Evolutionary conservation across 1,140 invertebrate genomes (phyloP), one percentile per base, ranked within the genome.

Genomic region (Manduca sexta): DNA sequence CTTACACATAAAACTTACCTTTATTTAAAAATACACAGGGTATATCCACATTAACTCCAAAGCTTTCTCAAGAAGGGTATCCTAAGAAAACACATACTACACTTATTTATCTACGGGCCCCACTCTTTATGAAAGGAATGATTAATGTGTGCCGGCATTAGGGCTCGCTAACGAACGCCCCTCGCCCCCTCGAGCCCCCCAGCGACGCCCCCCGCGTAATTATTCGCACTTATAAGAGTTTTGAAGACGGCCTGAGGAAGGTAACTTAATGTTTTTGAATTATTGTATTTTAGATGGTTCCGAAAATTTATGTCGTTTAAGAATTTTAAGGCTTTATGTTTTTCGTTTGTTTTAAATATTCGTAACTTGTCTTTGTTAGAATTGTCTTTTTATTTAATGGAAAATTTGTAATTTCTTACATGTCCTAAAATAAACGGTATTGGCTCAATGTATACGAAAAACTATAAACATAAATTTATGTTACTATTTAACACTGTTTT

Each of bases 31-130:
- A 3, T 3, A 34, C 6, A 34, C 16, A n/a, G 11, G 10, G 8
- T n/a, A n/a, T 56, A 65, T 80, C 80, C 73, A 75, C 46, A 64
- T 11, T 29, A 66, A 40, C 10, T 52, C 45, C 43, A 49, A 3
- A 56, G 16, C 18, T 56, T 68, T 68, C 78, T 82, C 71, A 82
- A 79, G 81, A 75, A 79, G 69, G 72, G 72, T 84, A 76, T 73
- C 78, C 81, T 76, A 83, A 84, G 78, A 84, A 84, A 84, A 81
- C 74, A 84, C 79, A 84, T 84, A 84, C 78, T 84, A 84, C 77
- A 81, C 79, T 84, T 84, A 84, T 84, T 84, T 84, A 84, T 84
- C 81, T 82, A 81, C 72, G 65, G 60, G 52, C 74, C 77, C 81
- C 75, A 81, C 77, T 83, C 79, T 82, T 84, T 83, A 81, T 83